phyloP scores from a whole-genome alignment of 1,140 invertebrate species.

The Berghia stephanieae region DNA sequence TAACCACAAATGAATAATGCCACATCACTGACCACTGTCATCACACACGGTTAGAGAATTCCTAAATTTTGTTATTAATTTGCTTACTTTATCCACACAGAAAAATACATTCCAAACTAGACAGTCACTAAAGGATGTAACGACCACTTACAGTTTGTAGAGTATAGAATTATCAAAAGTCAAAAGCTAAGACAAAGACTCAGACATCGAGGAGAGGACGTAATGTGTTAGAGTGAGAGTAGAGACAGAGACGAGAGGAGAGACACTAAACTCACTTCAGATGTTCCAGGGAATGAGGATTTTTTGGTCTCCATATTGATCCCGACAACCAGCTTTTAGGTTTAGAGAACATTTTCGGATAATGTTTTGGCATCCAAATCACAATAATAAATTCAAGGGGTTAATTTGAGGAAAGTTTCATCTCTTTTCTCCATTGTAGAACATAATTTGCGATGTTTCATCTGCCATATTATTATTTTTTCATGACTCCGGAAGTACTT shows the following conservation, averaged over 20 bases:
- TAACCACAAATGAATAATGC: too few species aligned
- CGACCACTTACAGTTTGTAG: background rate
- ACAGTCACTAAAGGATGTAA: background rate
- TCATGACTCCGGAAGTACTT: too few species aligned
- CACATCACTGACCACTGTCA: too few species aligned
- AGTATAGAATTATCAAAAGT: background rate
- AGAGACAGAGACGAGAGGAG: background rate
- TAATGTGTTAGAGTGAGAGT: background rate
- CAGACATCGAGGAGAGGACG: background rate
- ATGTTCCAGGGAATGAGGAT: conserved; percentile 94
- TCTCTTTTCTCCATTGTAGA: too few species aligned
- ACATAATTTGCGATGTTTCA: too few species aligned
- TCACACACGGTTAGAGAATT: too few species aligned
- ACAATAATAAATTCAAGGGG: background rate
- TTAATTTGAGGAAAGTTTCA: background rate
- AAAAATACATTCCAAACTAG: background rate
- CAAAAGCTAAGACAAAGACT: background rate
- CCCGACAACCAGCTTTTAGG: conserved; percentile 70
- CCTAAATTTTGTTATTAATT: too few species aligned
- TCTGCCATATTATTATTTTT: too few species aligned
- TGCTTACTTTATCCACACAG: too few species aligned
- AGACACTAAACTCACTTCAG: conserved; percentile 79
- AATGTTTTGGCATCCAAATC: background rate
- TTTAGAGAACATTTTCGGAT: conserved; percentile 52
- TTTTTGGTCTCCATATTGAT: conserved; percentile 90